phyloP scores from a whole-genome alignment of 2,113 vertebrate genomes.

The Calonectris borealis region DNA sequence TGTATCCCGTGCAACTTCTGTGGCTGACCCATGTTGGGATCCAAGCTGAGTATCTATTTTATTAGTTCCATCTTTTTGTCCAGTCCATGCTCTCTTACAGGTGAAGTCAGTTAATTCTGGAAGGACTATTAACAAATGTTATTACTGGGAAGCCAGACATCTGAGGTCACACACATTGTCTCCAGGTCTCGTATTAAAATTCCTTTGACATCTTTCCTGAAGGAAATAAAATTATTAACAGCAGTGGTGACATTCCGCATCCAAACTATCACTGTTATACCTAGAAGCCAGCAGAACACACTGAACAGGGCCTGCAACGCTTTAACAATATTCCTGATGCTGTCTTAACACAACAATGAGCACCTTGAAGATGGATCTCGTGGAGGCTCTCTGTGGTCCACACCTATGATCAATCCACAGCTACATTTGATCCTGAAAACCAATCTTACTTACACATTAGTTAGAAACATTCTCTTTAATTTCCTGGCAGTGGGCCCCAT shows the following conservation, averaged over 20 bases:
- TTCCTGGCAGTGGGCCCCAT: neutral
- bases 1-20: neutral
- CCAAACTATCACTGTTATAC: neutral
- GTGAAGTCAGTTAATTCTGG: neutral
- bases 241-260: neutral
- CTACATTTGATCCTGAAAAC: neutral
- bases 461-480: neutral
- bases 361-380: neutral
- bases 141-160: neutral
- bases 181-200: neutral
- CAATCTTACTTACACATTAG: neutral
- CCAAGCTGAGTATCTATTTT: neutral
- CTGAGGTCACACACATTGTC: neutral
- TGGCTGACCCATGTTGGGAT: neutral
- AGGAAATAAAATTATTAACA: neutral
- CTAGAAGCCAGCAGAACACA: neutral
- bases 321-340: neutral
- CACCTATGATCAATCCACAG: neutral
- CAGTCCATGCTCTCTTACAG: neutral
- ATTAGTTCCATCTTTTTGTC: neutral
- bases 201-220: neutral
- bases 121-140: neutral
- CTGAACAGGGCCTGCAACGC: neutral
- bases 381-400: neutral
- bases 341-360: neutral